These are phyloP conservation scores for Rhinoraja longicauda DNA, from an alignment of 2,797 vertebrate genomes.

Conservation along the genomic window DNA sequence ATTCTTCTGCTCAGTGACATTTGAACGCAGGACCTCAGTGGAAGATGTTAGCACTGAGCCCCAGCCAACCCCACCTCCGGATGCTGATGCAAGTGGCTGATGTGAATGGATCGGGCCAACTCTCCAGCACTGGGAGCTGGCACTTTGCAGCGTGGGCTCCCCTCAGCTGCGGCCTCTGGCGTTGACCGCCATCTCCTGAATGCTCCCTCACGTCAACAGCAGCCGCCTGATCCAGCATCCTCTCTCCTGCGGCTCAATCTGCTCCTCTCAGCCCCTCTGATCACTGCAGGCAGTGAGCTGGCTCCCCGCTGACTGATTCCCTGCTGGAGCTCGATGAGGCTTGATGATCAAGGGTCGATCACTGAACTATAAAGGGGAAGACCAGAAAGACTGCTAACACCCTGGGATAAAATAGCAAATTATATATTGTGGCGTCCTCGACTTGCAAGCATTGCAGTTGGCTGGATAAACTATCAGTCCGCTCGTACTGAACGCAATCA, in stretches of 20 bases:
- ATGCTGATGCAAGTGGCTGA: neutral
- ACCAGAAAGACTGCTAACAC: neutral
- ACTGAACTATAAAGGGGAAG: neutral
- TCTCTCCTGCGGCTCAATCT: neutral
- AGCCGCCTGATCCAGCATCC: neutral
- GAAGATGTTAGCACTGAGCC: neutral
- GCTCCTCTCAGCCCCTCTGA: neutral
- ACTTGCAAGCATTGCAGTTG: neutral
- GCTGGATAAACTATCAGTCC: neutral
- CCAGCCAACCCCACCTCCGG: neutral
- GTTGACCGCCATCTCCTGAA: fast-evolving
- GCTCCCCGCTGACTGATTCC: neutral
- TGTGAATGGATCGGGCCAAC: neutral
- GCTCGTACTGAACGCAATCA: neutral
- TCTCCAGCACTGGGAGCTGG: neutral
- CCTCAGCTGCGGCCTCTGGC: neutral
- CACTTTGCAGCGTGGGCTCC: too few relatives aligned
- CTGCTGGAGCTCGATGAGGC: neutral
- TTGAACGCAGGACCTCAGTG: too few relatives aligned
- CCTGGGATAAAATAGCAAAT: neutral
- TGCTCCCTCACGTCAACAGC: neutral
- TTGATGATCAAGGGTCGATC: neutral
- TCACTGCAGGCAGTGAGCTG: neutral
- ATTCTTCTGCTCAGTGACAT: neutral
- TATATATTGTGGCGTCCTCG: neutral